phyloP scores from a whole-genome alignment of 2,113 vertebrate species.

The Tetrao urogallus region DNA sequence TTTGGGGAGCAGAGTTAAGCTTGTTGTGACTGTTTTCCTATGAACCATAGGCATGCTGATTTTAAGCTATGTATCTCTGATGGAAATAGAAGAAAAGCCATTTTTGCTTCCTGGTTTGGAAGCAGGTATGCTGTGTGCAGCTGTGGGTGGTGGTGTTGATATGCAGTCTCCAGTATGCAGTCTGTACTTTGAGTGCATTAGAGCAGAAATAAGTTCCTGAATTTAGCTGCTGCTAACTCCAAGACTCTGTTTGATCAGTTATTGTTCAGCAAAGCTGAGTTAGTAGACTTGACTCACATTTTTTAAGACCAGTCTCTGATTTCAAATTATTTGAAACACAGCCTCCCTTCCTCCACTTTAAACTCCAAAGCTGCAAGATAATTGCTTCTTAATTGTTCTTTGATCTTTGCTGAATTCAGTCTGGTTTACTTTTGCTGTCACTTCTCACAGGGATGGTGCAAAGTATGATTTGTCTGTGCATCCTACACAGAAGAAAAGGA shows the following conservation, averaged over 20 bases:
- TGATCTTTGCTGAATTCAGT: neutral
- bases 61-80: neutral
- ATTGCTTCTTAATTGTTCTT: neutral
- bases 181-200: fast-evolving
- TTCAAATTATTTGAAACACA: neutral
- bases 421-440: neutral
- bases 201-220: neutral
- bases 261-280: neutral
- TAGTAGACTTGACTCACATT: neutral
- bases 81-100: neutral
- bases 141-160: neutral
- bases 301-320: neutral
- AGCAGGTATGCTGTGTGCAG: neutral
- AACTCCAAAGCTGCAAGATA: neutral
- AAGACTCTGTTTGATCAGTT: neutral
- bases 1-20: neutral
- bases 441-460: neutral
- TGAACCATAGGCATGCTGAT: neutral
- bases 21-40: neutral
- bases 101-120: conserved; percentile 24
- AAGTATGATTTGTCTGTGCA: neutral
- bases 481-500: neutral
- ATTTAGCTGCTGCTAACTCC: neutral
- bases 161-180: neutral
- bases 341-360: neutral